These are phyloP conservation scores for Dicrostonyx torquatus DNA, from an alignment of 2,797 vertebrate genomes.

Conservation along the genomic window DNA sequence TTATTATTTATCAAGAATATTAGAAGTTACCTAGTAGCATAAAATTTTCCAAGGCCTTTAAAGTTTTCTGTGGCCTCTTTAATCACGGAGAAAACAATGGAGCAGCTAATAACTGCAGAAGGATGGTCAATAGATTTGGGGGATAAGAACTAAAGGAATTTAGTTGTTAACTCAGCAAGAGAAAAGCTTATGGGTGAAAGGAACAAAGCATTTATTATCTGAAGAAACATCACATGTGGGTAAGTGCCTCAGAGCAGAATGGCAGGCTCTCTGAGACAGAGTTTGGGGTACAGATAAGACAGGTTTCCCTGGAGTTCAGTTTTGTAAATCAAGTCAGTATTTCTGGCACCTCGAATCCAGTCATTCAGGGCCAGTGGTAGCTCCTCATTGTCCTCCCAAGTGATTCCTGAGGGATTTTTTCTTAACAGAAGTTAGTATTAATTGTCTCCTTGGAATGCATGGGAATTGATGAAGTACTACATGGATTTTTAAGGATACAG, in stretches of 20 bases:
- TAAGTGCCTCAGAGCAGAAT: not conserved
- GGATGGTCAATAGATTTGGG: not conserved
- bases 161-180: not conserved
- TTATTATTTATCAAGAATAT: not conserved
- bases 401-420: constrained; percentile 27
- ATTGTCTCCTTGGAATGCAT: not conserved
- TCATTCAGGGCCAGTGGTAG: not conserved
- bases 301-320: not conserved
- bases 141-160: not conserved
- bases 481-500: not conserved
- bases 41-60: constrained; percentile 26
- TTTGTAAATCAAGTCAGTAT: constrained; percentile 16
- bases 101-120: constrained; percentile 41
- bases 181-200: not conserved
- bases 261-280: not conserved
- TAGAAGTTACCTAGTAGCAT: not conserved
- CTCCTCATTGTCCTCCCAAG: not conserved
- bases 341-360: not conserved
- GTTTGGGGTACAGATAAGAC: not conserved
- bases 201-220: not conserved
- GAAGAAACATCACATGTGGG: not conserved
- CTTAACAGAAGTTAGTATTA: not conserved
- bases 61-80: not conserved
- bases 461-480: not conserved
- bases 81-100: not conserved